phyloP scores from a whole-genome alignment of 2,797 vertebrate genomes.

The Prunella strophiata region DNA sequence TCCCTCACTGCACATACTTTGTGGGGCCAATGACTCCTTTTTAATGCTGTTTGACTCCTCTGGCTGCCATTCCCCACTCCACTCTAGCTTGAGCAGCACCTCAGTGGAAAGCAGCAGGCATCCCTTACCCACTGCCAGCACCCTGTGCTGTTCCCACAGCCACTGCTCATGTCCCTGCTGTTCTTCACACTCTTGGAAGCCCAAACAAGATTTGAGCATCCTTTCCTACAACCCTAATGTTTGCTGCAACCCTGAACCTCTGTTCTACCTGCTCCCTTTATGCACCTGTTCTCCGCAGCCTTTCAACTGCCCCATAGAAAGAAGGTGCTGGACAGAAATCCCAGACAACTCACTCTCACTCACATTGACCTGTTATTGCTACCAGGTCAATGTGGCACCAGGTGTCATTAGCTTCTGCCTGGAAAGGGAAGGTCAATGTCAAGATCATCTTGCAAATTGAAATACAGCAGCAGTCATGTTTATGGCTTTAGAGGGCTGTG shows the following conservation, averaged over 20 bases:
- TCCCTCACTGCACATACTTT: rapidly evolving
- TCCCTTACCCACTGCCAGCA: background rate
- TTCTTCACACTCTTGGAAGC: background rate
- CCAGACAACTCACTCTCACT: background rate
- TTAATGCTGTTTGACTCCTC: background rate
- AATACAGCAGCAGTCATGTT: background rate
- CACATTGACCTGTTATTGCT: background rate
- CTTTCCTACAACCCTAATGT: background rate
- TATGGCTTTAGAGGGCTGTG: background rate
- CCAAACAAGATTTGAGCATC: background rate
- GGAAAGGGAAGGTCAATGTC: background rate
- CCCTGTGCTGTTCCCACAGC: background rate
- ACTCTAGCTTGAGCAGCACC: rapidly evolving
- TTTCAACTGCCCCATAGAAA: background rate
- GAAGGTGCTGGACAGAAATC: background rate
- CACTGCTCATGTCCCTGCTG: background rate
- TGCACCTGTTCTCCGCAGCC: rapidly evolving
- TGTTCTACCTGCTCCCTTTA: background rate
- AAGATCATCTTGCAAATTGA: background rate
- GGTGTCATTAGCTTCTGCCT: background rate
- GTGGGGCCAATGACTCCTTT: background rate
- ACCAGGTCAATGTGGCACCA: background rate
- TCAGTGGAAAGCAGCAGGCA: background rate
- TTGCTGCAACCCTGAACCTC: background rate
- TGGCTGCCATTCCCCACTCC: background rate